Evolutionary conservation across 2,888 invertebrate genomes (phyloP), one percentile per base, ranked within the genome.

Genomic region (Eupelmus urozonus): DNA sequence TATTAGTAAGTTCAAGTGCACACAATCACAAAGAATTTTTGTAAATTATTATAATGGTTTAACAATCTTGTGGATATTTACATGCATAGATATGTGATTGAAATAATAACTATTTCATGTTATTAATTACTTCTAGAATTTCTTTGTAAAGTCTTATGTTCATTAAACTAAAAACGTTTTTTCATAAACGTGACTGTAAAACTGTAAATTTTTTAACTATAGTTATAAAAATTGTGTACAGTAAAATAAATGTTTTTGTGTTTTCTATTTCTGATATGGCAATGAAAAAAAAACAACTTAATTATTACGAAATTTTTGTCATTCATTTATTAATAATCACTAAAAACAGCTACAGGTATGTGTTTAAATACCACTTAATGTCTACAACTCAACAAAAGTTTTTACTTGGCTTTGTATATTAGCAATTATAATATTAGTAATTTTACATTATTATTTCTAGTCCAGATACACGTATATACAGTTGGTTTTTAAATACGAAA

Each of bases 41-140:
- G 82, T 83, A 82, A 79, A 82, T 81, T 82, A 81, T 51, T 74
- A 77, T 40, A 53, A 62, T 63, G 60, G 77, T 82, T 81, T 72
- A 60, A 65, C 29, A 65, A 71, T 40, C 13, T 57, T 16, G 20
- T 16, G 18, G 53, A 3, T 20, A 20, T 53, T 27, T 4, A 27
- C 27, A 57, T 16, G 16, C 13, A 57, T 57, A 16, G 16, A 55
- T 55, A 4, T 53, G 27, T 57, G 16, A n/a, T 16, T 53, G 34
- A n/a, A 60, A 55, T 29, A 7, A 59, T 27, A 55, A 40, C 23
- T 78, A 79, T 79, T 63, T 71, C 62, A 71, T 80, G 75, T 63
- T 67, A 74, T 57, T 76, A 49, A 71, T 70, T 70, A 29, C 11
- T 29, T 29, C 9, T 29, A 49, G 20, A 63, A 53, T 42, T 63